A percentile compares a stretch with the other conserved stretches of the same genome.
Conservation (phyloP, 2,113 vertebrate genomes). For the Lepus timidus region DNA sequence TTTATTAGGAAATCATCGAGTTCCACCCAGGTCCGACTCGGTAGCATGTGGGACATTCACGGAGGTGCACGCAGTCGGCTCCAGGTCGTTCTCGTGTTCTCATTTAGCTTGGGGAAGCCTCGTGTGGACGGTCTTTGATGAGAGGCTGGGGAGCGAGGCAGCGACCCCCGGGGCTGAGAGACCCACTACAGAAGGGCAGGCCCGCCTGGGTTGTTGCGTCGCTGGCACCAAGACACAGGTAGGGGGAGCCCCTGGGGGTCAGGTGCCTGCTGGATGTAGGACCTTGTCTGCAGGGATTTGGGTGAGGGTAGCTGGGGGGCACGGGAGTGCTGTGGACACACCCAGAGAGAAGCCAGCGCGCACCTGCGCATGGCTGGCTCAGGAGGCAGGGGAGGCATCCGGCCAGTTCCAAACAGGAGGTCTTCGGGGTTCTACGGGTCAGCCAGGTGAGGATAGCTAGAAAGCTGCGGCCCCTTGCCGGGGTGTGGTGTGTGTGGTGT, state of each 20-base stretch:
- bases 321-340: background rate
- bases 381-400: background rate
- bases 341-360: background rate
- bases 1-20: background rate
- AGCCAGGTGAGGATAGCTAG: background rate
- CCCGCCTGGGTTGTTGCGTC: background rate
- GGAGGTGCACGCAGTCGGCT: background rate
- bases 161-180: background rate
- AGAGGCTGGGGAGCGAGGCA: background rate
- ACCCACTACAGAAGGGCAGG: background rate
- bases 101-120: background rate
- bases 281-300: background rate
- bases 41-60: background rate
- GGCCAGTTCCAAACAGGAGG: background rate
- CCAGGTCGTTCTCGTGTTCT: background rate
- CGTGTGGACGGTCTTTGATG: background rate
- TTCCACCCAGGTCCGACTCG: background rate
- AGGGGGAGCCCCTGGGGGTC: background rate
- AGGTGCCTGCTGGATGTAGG: background rate
- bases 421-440: background rate
- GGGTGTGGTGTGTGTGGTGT: too few relatives aligned
- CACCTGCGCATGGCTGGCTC: background rate
- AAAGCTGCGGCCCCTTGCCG: background rate
- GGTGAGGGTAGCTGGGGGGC: background rate
- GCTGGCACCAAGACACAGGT: background rate